Conservation (phyloP, 1,140 invertebrate genomes). For the Riptortus pedestris region DNA sequence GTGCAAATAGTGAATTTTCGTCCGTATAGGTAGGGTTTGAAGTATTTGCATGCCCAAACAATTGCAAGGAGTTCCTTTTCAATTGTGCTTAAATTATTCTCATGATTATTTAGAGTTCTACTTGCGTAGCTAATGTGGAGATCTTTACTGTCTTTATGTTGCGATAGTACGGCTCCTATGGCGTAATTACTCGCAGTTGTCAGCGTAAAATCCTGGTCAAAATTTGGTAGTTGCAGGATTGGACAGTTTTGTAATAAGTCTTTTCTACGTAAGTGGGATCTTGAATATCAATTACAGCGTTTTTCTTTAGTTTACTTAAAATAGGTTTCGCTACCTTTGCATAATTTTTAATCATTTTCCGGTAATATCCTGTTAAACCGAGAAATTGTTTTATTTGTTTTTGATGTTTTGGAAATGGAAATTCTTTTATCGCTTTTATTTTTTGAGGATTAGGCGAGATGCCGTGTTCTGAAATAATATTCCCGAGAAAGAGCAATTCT, state of each 20-base stretch:
- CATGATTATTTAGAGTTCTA: conserved; percentile 33
- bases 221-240: conserved; percentile 37
- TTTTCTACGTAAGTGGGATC: background rate
- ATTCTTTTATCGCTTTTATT: conserved; percentile 27
- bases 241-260: conserved; percentile 27
- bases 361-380: conserved; percentile 38
- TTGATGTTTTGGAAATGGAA: conserved; percentile 32
- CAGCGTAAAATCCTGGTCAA: conserved; percentile 35
- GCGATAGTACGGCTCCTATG: conserved; percentile 35
- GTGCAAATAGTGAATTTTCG: conserved; percentile 41
- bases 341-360: conserved; percentile 36
- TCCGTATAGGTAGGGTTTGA: conserved; percentile 40
- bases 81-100: conserved; percentile 32
- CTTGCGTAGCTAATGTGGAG: conserved; percentile 34
- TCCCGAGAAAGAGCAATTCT: conserved; percentile 35
- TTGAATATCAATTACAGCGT: background rate
- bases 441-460: conserved; percentile 34
- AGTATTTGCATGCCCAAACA: conserved; percentile 40
- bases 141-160: conserved; percentile 34
- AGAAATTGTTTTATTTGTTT: conserved; percentile 39
- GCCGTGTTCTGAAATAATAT: conserved; percentile 34
- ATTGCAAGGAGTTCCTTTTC: conserved; percentile 44
- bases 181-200: conserved; percentile 36
- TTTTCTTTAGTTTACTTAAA: conserved; percentile 37
- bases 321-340: conserved; percentile 35